Conservation (phyloP, 2,888 invertebrate species). For the Sminthurinus aureus region DNA sequence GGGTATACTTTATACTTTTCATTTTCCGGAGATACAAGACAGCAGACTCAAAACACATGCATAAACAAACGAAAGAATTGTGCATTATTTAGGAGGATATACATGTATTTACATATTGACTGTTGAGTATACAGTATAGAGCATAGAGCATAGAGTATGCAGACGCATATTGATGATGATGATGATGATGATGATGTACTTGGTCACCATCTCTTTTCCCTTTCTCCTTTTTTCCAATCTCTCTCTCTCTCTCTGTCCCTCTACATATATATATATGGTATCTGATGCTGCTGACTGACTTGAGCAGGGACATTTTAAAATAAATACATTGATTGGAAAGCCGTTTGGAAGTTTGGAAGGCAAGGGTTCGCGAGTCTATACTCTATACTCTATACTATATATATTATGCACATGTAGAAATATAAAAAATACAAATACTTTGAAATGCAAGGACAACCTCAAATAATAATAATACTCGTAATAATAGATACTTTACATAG, state of each 20-base stretch:
- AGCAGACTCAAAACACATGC: background rate
- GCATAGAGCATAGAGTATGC: background rate
- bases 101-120: background rate
- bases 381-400: background rate
- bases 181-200: background rate
- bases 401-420: background rate
- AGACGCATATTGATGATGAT: too few species aligned
- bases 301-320: conserved; percentile 37
- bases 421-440: conserved; percentile 4
- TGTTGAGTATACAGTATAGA: background rate
- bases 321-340: conserved; percentile 47
- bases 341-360: conserved; percentile 40
- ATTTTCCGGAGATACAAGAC: conserved; percentile 12
- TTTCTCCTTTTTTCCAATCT: background rate
- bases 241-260: background rate
- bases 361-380: conserved; percentile 1
- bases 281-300: conserved; percentile 1
- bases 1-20: conserved; percentile 38
- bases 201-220: conserved; percentile 22
- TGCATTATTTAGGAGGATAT: conserved; percentile 35
- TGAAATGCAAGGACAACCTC: background rate
- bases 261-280: too few species aligned
- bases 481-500: conserved; percentile 4
- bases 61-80: conserved; percentile 25
- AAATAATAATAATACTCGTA: background rate